Conservation (phyloP, 1,140 invertebrate species). For the Tetranychus urticae region DNA sequence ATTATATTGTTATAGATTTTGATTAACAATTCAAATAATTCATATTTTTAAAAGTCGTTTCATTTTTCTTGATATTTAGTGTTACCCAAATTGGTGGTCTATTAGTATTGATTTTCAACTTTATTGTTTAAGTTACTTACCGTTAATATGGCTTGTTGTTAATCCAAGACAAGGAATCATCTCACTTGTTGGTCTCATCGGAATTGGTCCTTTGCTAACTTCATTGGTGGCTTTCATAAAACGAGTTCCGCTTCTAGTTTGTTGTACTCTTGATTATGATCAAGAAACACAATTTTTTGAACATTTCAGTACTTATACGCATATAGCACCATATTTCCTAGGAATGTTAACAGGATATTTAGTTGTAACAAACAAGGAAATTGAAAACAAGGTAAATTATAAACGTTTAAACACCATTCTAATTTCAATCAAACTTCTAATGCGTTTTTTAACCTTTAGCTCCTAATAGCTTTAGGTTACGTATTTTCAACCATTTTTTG, state of each 20-base stretch:
- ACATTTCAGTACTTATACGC: constrained; percentile 12
- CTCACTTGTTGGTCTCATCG: background rate
- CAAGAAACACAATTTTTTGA: background rate
- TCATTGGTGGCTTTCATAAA: background rate
- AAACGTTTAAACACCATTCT: background rate
- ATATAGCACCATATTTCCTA: constrained; percentile 12
- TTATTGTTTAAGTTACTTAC: background rate
- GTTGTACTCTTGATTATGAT: background rate
- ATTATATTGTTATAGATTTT: background rate
- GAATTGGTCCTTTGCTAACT: background rate
- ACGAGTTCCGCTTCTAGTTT: background rate
- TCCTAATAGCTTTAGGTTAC: background rate
- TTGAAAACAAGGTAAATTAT: background rate
- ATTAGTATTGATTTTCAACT: background rate
- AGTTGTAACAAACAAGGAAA: background rate
- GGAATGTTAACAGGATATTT: constrained; percentile 11
- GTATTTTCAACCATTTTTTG: background rate
- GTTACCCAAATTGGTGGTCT: background rate
- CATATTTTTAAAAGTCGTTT: background rate
- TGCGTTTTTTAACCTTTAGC: background rate
- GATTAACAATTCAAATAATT: background rate
- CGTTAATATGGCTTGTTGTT: background rate
- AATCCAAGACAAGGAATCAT: background rate
- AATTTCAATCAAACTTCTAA: too few species aligned
- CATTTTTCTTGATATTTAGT: background rate